Percentiles rank a stretch among this genome's conserved stretches.
Conservation (phyloP, 2,113 vertebrate genomes). For the Leucosticte australis region DNA sequence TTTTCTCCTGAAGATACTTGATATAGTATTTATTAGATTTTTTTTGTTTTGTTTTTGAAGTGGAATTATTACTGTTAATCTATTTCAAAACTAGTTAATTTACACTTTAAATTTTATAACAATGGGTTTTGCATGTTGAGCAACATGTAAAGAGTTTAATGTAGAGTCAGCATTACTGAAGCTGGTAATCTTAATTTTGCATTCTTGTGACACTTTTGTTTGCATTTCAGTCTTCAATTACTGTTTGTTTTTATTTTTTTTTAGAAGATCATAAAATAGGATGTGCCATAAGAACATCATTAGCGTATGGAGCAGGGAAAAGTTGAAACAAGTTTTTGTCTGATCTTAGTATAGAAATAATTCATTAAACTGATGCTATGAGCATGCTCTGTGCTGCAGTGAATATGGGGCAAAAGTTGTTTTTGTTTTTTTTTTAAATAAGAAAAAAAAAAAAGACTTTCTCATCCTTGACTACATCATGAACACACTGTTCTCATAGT, state of each 20-base stretch:
- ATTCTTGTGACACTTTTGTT: slow-evolving; percentile 39
- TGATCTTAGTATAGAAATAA: slow-evolving; percentile 44
- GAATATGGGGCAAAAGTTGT: slow-evolving; percentile 35
- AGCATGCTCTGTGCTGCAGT: slow-evolving; percentile 55
- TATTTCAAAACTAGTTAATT: slow-evolving; percentile 62
- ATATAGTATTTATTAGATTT: slow-evolving; percentile 72
- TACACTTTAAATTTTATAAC: slow-evolving; percentile 60
- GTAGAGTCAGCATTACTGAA: slow-evolving; percentile 48
- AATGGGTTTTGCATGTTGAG: slow-evolving; percentile 50
- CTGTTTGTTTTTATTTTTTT: not conserved
- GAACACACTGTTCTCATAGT: slow-evolving; percentile 40
- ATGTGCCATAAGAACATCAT: slow-evolving; percentile 60
- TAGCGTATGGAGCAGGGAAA: slow-evolving; percentile 15
- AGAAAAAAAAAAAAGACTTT: not conserved
- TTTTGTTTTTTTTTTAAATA: not conserved
- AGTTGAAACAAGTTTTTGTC: slow-evolving; percentile 45
- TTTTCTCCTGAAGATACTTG: slow-evolving; percentile 76
- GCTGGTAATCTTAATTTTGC: slow-evolving; percentile 49
- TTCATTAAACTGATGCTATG: slow-evolving; percentile 33
- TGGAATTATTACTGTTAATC: slow-evolving; percentile 68
- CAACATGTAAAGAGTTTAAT: slow-evolving; percentile 47
- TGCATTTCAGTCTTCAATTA: slow-evolving; percentile 56
- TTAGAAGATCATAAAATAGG: slow-evolving; percentile 12
- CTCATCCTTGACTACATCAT: slow-evolving; percentile 24
- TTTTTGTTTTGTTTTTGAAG: slow-evolving; percentile 44